Conservation (phyloP, 1,140 invertebrate species). For the Brachionus paranguensis region DNA sequence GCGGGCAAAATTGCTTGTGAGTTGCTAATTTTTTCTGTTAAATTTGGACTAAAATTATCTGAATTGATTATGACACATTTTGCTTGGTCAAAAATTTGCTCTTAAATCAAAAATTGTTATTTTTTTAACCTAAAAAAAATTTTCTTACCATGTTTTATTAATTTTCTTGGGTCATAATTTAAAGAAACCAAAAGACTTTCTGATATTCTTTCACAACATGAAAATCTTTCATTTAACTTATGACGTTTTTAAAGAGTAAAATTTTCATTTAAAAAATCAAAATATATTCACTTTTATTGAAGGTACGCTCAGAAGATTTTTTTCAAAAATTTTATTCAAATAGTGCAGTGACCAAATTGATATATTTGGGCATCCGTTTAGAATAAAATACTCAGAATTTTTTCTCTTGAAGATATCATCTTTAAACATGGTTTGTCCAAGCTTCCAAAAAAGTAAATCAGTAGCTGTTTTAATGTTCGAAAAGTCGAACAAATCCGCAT, state of each 20-base stretch:
- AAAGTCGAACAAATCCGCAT: neutral
- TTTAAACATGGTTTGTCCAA: neutral
- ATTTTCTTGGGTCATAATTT: neutral
- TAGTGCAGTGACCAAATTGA: neutral
- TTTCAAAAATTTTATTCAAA: neutral
- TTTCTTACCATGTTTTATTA: neutral
- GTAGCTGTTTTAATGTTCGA: neutral
- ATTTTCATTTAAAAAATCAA: neutral
- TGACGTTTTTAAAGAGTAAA: neutral
- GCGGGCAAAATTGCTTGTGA: neutral
- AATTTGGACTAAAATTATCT: neutral
- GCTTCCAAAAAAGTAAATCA: neutral
- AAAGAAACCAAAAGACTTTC: neutral
- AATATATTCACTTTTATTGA: neutral
- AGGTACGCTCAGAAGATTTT: neutral
- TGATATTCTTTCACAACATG: neutral
- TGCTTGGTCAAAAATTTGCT: neutral
- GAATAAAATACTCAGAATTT: neutral
- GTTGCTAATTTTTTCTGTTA: neutral
- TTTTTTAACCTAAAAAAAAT: neutral
- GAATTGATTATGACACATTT: neutral
- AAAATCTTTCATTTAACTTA: neutral
- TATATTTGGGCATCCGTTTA: neutral
- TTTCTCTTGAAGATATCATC: neutral
- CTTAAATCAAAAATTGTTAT: neutral